phyloP scores from a whole-genome alignment of 2,113 vertebrate species.

The Edolisoma coerulescens region DNA sequence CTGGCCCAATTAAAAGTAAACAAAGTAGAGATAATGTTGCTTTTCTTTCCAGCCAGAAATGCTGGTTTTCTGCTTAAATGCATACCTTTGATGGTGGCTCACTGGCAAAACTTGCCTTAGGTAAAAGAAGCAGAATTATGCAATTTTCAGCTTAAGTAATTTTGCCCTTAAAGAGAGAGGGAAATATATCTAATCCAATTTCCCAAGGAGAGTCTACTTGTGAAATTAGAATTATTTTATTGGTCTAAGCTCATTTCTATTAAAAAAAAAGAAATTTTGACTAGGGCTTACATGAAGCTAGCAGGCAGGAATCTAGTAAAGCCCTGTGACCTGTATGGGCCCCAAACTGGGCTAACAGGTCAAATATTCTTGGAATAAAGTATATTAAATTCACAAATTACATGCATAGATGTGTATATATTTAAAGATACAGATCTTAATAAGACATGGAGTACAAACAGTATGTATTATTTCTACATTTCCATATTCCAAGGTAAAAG shows the following conservation, averaged over 20 bases:
- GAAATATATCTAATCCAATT: constrained; percentile 1
- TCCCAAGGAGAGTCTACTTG: neutral
- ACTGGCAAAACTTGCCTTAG: constrained; percentile 48
- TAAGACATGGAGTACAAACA: neutral
- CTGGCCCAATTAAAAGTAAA: constrained; percentile 42
- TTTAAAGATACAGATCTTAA: neutral
- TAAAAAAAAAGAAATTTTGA: neutral
- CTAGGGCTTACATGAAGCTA: neutral
- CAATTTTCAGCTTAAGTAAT: constrained; percentile 40
- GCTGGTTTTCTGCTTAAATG: constrained; percentile 57
- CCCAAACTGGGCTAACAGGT: neutral
- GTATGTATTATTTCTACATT: neutral
- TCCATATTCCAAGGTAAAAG: neutral
- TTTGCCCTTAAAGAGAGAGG: neutral
- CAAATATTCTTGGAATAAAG: neutral
- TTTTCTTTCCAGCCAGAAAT: constrained; percentile 66
- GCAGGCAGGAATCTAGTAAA: neutral
- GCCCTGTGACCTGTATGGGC: neutral
- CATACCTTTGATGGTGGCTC: constrained; percentile 46
- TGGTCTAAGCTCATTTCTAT: neutral
- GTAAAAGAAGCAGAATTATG: constrained; percentile 60
- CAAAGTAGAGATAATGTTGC: constrained; percentile 35
- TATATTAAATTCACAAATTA: neutral
- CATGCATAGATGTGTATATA: neutral
- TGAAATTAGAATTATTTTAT: neutral